These are phyloP conservation scores for Trachelus tabidus DNA, from an alignment of 2,888 invertebrate genomes.

Conservation along the genomic window DNA sequence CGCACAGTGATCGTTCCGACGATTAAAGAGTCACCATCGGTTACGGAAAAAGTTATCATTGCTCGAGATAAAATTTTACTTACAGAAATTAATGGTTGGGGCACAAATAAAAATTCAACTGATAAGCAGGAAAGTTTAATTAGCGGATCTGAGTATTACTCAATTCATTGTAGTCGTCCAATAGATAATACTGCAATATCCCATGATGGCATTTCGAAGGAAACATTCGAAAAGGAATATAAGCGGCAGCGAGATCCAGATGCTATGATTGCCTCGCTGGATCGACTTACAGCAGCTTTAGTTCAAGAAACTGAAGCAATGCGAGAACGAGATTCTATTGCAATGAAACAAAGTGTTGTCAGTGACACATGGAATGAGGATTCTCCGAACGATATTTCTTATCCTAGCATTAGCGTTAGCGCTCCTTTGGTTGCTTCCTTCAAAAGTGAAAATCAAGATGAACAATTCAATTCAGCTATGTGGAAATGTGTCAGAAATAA, in stretches of 20 bases:
- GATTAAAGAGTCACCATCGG: background rate
- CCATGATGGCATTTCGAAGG: constrained; percentile 6
- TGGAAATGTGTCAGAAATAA: constrained; percentile 23
- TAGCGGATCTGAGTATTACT: constrained; percentile 4
- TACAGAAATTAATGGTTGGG: background rate
- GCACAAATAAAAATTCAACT: background rate
- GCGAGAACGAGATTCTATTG: constrained; percentile 63
- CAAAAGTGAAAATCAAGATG: constrained; percentile 70
- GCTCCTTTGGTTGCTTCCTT: constrained; percentile 79
- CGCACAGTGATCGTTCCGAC: background rate
- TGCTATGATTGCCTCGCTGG: constrained; percentile 76
- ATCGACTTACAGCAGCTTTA: constrained; percentile 74
- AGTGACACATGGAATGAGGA: constrained; percentile 86
- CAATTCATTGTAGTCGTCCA: constrained; percentile 15
- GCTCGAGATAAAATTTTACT: background rate
- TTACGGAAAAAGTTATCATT: background rate
- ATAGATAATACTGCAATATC: constrained; percentile 5
- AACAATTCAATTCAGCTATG: constrained; percentile 31
- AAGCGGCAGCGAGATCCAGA: constrained; percentile 73
- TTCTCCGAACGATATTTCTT: constrained; percentile 82
- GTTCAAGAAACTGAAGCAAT: constrained; percentile 75
- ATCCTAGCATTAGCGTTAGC: constrained; percentile 83
- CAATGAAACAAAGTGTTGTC: constrained; percentile 63
- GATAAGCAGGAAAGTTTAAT: background rate
- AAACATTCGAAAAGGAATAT: constrained; percentile 53